Evolutionary conservation across 2,113 vertebrate species (phyloP).

Genomic region (Oriolus oriolus): DNA sequence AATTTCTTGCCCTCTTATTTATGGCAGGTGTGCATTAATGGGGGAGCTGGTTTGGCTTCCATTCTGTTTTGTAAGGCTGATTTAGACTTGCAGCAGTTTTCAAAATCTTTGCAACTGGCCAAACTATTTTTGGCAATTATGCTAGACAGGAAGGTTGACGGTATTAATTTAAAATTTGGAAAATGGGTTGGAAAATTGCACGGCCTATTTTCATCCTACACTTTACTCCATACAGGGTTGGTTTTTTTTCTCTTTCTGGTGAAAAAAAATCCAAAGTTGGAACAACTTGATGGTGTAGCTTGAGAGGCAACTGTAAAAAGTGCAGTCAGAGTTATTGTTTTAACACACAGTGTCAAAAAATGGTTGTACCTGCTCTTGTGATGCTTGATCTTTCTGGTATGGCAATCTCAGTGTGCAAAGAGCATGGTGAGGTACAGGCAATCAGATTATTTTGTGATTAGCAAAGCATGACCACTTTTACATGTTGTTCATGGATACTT

Average conservation of each 20-base stretch:
- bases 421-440: neutral
- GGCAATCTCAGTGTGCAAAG: neutral
- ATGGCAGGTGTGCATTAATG: neutral
- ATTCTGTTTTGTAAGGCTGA: neutral
- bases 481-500: neutral
- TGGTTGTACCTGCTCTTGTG: neutral
- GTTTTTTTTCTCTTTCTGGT: neutral
- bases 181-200: neutral
- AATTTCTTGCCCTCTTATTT: neutral
- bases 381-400: neutral
- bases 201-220: neutral
- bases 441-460: neutral
- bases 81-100: neutral
- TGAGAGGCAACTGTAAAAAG: neutral
- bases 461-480: neutral
- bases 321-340: neutral
- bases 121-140: neutral
- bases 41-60: neutral
- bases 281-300: neutral
- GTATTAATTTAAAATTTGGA: neutral
- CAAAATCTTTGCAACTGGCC: neutral
- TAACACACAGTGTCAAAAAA: neutral
- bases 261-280: neutral
- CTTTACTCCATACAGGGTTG: neutral
- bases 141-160: neutral